Evolutionary conservation across 2,113 vertebrate species (phyloP).

Genomic region (Toxotes jaculatrix): DNA sequence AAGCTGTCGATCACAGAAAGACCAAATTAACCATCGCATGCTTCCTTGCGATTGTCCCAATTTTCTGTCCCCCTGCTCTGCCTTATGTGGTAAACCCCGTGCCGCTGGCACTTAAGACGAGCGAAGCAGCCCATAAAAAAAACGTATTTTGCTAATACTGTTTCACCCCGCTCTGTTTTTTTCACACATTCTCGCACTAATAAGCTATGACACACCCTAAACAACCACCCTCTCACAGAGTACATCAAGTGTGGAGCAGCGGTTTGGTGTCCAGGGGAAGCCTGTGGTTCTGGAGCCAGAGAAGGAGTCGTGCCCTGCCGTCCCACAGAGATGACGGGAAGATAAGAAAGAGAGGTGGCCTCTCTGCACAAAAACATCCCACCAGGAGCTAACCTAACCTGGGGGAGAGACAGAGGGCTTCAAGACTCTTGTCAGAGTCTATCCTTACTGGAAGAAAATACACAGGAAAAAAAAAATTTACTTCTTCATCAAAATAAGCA

Average conservation of each 20-base stretch:
- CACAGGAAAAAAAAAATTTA: slow-evolving; percentile 29
- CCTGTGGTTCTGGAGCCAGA: slow-evolving; percentile 88
- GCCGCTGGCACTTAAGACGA: slow-evolving; percentile 52
- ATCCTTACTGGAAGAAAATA: slow-evolving; percentile 53
- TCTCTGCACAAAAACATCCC: slow-evolving; percentile 80
- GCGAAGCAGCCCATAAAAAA: slow-evolving; percentile 61
- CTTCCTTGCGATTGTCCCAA: slow-evolving; percentile 45
- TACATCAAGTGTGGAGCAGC: slow-evolving; percentile 68
- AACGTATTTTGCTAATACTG: slow-evolving; percentile 53
- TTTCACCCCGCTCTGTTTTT: slow-evolving; percentile 60
- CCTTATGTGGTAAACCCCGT: slow-evolving; percentile 51
- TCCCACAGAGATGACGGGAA: slow-evolving; percentile 93
- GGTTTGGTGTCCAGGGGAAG: slow-evolving; percentile 82
- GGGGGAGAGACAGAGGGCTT: slow-evolving; percentile 65
- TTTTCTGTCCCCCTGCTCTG: slow-evolving; percentile 23
- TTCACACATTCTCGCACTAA: slow-evolving; percentile 77
- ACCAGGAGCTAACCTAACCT: slow-evolving; percentile 77
- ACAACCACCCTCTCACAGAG: slow-evolving; percentile 71
- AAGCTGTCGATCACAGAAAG: slow-evolving; percentile 39
- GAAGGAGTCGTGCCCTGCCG: slow-evolving; percentile 85
- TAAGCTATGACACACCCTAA: slow-evolving; percentile 78
- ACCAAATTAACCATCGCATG: slow-evolving; percentile 36
- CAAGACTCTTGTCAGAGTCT: slow-evolving; percentile 59
- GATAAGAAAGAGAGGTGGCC: slow-evolving; percentile 89
- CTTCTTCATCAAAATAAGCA: slow-evolving; percentile 34